Percentiles rank a stretch among this genome's conserved stretches.
Evolutionary conservation across 1,140 invertebrate species (phyloP).

Genomic region (Drosophila tristis): DNA sequence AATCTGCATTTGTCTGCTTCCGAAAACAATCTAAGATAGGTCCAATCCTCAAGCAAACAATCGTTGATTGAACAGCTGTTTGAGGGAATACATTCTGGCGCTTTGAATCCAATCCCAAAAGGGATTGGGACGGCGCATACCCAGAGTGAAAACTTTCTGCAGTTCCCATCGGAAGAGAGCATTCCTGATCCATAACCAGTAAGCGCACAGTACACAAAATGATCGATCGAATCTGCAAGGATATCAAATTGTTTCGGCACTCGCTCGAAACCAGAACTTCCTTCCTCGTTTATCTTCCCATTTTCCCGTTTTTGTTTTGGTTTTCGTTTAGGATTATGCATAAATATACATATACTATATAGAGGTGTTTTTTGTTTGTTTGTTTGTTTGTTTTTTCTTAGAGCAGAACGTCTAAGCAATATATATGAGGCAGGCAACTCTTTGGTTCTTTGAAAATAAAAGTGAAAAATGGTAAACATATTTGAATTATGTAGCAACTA

Average conservation of each 20-base stretch:
- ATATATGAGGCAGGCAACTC: slow-evolving; percentile 28
- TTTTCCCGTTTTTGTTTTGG: slow-evolving; percentile 3
- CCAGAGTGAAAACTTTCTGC: too few relatives aligned
- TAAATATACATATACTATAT: slow-evolving; percentile 3
- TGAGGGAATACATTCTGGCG: too few relatives aligned
- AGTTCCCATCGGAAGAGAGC: too few relatives aligned
- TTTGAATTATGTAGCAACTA: slow-evolving; percentile 79
- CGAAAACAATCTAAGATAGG: not conserved
- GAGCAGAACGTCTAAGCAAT: slow-evolving; percentile 44
- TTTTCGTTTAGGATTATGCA: slow-evolving; percentile 19
- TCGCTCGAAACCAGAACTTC: slow-evolving; percentile 11
- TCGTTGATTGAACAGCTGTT: too few relatives aligned
- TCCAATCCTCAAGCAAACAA: too few relatives aligned
- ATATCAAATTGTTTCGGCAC: slow-evolving; percentile 14
- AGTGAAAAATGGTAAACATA: slow-evolving; percentile 53
- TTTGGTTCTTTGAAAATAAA: slow-evolving; percentile 19
- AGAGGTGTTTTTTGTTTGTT: too few relatives aligned
- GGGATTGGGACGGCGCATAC: too few relatives aligned
- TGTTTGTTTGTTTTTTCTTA: not conserved
- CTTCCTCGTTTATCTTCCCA: not conserved
- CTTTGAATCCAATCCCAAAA: too few relatives aligned
- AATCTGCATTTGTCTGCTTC: slow-evolving; percentile 8
- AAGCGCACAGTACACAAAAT: not conserved
- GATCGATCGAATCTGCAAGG: not conserved
- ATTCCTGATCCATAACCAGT: too few relatives aligned